These are phyloP conservation scores for Melinaea marsaeus DNA, from an alignment of 2,888 invertebrate genomes.

Conservation along the genomic window DNA sequence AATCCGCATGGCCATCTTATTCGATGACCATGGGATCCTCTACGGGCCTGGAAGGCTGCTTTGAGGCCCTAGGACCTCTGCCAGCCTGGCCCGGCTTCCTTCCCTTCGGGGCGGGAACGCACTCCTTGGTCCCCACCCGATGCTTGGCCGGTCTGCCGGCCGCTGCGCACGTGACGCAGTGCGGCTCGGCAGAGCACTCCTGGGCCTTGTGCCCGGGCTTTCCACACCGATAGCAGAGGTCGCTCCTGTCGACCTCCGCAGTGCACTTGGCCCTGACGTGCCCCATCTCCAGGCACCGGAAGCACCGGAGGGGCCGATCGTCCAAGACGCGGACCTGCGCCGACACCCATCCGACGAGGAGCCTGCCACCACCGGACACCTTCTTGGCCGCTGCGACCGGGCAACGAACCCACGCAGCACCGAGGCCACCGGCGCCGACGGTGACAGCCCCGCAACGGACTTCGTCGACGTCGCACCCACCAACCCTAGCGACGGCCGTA, in stretches of 20 bases:
- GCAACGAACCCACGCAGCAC: constrained; percentile 14
- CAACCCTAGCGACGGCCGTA: constrained; percentile 16
- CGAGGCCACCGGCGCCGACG: not conserved
- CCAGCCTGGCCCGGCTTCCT: constrained; percentile 6
- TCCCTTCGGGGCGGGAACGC: not conserved
- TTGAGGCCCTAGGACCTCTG: not conserved
- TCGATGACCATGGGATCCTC: too few species aligned
- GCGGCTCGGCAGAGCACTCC: too few species aligned
- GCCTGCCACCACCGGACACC: constrained; percentile 11
- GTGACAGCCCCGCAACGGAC: constrained; percentile 17
- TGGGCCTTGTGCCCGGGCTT: too few species aligned
- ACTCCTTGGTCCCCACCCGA: constrained; percentile 1
- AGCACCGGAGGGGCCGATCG: not conserved
- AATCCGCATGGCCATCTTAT: too few species aligned
- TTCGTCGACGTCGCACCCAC: not conserved
- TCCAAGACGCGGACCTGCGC: constrained; percentile 17
- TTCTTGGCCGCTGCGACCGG: constrained; percentile 27
- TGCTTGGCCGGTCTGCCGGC: too few species aligned
- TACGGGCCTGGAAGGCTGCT: too few species aligned
- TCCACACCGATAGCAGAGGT: constrained; percentile 10
- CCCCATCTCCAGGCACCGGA: constrained; percentile 9
- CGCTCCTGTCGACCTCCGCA: constrained; percentile 12
- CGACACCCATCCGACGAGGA: constrained; percentile 28
- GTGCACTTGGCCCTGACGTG: constrained; percentile 24
- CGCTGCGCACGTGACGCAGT: too few species aligned